These are phyloP conservation scores for Microtus richardsoni DNA, from an alignment of 2,113 vertebrate species.

Conservation along the genomic window DNA sequence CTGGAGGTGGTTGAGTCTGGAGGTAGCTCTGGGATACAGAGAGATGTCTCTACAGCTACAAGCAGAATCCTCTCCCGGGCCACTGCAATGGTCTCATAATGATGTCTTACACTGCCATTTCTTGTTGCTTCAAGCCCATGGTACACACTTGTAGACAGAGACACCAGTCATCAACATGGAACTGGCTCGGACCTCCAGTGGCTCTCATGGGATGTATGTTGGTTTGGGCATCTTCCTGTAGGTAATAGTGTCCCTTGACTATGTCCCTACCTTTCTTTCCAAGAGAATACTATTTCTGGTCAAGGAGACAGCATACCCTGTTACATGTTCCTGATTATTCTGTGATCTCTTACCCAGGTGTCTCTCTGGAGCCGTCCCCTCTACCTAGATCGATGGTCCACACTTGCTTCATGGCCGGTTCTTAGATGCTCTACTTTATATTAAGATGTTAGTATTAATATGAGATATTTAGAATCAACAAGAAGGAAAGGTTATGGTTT, in stretches of 20 bases:
- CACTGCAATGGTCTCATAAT: not conserved
- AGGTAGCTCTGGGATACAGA: not conserved
- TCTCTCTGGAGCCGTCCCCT: not conserved
- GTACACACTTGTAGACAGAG: not conserved
- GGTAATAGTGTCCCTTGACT: accelerated
- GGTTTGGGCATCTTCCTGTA: not conserved
- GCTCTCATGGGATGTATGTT: not conserved
- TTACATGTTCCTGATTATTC: not conserved
- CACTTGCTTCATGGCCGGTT: not conserved
- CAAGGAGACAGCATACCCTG: not conserved
- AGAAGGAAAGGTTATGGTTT: not conserved
- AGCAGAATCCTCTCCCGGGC: not conserved
- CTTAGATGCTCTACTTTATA: not conserved
- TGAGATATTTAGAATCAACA: not conserved
- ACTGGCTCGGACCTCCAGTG: not conserved
- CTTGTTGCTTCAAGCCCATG: not conserved
- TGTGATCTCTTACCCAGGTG: not conserved
- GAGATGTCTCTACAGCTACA: not conserved
- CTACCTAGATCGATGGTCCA: not conserved
- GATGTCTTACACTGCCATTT: too few species aligned
- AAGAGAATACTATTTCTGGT: not conserved
- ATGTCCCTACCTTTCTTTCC: not conserved
- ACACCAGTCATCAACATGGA: not conserved
- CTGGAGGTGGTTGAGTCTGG: not conserved
- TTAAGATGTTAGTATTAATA: not conserved